Base-by-base conservation (phyloP, 2,113 vertebrate genomes). In the Channa argus region DNA sequence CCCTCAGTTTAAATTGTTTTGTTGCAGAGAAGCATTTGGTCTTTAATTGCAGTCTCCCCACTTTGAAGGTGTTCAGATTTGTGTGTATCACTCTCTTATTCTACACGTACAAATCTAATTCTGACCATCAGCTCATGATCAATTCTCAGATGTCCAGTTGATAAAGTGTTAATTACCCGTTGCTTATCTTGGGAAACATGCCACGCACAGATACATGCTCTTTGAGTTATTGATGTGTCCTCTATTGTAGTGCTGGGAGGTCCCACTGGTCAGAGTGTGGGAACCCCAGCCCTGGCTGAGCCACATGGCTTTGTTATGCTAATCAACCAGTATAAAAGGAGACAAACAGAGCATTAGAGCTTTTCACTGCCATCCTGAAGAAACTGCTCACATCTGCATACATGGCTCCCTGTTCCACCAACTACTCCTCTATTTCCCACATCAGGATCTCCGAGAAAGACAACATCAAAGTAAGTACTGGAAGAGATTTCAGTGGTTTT, bases 251-350 rank as follows among this genome's bases (percentile, higher is more conserved):
- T 59, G 59, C 66, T 82, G 89, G 84, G 86, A 24, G 90, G 82
- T 86, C 90, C 92, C 90, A 92, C 86, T 84, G 92, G 89, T 90
- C 84, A 54, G 91, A 94, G 92, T 95, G 94, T 95, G 94, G 94
- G 94, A 95, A 95, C 92, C 93, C 90, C 81, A 92, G 89, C 90
- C 73, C 84, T 80, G 87, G 88, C 89, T 89, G 73, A 88, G 89
- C 86, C 92, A 92, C 92, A 92, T 91, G 94, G 86, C 92, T 95
- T 95, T 95, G 92, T 94, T 86, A 94, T 94, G 94, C 80, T 93
- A 95, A 94, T 95, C 43, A 5, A 2, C 3, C 8, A 8, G 77
- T 94, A 94, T 95, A 94, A 94, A 94, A 89, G 47, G 84, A 81
- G 60, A 60, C 83, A 79, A 77, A 77, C 87, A 82, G 77, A 74